Conservation (phyloP, 2,888 invertebrate species). For the Phrixothrix hirtus region DNA sequence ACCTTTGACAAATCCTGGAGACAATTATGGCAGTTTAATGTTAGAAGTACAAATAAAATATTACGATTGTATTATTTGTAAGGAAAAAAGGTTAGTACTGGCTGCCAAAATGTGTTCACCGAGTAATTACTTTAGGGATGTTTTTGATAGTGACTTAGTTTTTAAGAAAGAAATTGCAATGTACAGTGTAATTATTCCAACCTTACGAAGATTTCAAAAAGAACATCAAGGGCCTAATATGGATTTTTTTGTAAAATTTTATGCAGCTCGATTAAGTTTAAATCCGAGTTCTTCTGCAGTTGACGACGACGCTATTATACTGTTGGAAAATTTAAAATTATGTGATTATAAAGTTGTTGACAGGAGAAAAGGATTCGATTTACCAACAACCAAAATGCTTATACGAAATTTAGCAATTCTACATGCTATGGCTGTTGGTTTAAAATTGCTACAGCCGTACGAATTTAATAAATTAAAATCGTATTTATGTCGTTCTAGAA, state of each 20-base stretch:
- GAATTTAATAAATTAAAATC: not conserved
- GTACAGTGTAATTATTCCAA: not conserved
- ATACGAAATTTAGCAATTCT: constrained; percentile 58
- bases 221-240: not conserved
- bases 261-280: constrained; percentile 47
- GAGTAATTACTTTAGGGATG: not conserved
- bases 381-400: constrained; percentile 54
- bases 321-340: constrained; percentile 59
- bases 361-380: constrained; percentile 56
- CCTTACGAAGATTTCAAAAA: not conserved
- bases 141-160: not conserved
- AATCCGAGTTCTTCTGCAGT: constrained; percentile 42
- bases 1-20: not conserved
- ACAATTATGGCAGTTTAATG: not conserved
- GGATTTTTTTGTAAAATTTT: not conserved
- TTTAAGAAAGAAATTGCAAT: not conserved
- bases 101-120: not conserved
- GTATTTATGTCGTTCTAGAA: not conserved
- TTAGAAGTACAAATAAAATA: not conserved
- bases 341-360: constrained; percentile 56
- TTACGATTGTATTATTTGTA: too few relatives aligned
- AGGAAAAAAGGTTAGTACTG: not conserved
- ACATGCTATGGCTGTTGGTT: constrained; percentile 60
- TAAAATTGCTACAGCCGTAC: not conserved
- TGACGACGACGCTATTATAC: constrained; percentile 58